Conservation (phyloP, 2,888 invertebrate genomes). For the Argyra leucocephala region DNA sequence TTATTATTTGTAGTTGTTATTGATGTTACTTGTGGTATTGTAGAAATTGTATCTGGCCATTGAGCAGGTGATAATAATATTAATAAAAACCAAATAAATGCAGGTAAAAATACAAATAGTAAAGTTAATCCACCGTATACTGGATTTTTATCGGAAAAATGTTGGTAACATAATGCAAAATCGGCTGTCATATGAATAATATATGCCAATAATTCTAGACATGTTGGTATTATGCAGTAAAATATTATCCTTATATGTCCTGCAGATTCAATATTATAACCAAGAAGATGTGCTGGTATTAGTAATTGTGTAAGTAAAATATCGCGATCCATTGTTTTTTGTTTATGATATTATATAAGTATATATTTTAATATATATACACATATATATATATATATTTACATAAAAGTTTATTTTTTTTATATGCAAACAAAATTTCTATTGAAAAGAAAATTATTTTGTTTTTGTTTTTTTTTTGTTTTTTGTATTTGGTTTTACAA, state of each 20-base stretch:
- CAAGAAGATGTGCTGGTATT: constrained; percentile 36
- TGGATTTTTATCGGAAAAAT: constrained; percentile 51
- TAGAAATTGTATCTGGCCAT: constrained; percentile 34
- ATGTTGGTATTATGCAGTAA: constrained; percentile 47
- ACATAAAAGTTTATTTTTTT: no score
- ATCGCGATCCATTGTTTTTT: background rate
- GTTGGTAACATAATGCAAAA: constrained; percentile 54
- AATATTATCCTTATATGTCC: constrained; percentile 37
- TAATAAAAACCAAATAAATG: constrained; percentile 50
- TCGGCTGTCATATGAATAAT: constrained; percentile 59
- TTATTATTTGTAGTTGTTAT: no score
- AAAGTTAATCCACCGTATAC: constrained; percentile 46
- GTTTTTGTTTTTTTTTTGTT: background rate
- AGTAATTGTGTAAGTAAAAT: background rate
- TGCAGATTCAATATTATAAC: constrained; percentile 34
- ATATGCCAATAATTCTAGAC: constrained; percentile 54
- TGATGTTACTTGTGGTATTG: background rate
- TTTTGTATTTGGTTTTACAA: background rate
- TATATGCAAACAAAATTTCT: no score
- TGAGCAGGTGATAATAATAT: constrained; percentile 52
- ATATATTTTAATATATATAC: background rate
- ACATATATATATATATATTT: background rate
- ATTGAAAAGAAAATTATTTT: background rate
- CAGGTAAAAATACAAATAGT: constrained; percentile 47
- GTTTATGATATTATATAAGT: background rate